A percentile compares a stretch with the other conserved stretches of the same genome.
phyloP scores from a whole-genome alignment of 1,140 invertebrate genomes.

The Lordiphosa clarofinis region DNA sequence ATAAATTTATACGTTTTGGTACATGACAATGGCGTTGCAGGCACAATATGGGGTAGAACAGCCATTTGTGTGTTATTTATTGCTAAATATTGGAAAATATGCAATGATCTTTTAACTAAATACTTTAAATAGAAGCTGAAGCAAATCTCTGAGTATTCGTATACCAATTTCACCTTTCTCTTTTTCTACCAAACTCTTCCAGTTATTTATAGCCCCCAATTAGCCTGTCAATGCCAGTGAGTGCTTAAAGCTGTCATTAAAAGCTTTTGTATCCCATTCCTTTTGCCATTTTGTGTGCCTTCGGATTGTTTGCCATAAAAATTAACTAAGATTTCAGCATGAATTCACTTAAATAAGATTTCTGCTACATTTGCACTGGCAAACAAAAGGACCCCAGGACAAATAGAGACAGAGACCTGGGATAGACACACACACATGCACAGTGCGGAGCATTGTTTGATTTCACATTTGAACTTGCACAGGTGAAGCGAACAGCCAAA shows the following conservation, averaged over 20 bases:
- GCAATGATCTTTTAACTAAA: too few species aligned
- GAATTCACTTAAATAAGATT: constrained; percentile 52
- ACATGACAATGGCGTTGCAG: constrained; percentile 19
- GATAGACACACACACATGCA: constrained; percentile 3
- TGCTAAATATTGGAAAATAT: too few species aligned
- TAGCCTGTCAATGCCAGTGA: constrained; percentile 23
- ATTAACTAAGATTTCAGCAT: constrained; percentile 55
- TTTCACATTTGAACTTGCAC: constrained; percentile 39
- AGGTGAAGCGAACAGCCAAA: constrained; percentile 20
- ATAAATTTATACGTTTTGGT: constrained; percentile 42
- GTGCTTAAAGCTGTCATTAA: constrained; percentile 29
- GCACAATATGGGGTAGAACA: constrained; percentile 29
- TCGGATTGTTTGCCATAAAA: constrained; percentile 44
- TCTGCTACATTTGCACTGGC: constrained; percentile 48
- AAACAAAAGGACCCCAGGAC: constrained; percentile 33
- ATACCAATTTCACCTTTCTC: too few species aligned
- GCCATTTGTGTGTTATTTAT: too few species aligned
- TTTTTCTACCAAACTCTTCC: neutral
- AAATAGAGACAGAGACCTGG: constrained; percentile 12
- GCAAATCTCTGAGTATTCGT: too few species aligned
- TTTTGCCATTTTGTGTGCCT: constrained; percentile 23
- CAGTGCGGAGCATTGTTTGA: constrained; percentile 31
- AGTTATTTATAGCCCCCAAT: constrained; percentile 41
- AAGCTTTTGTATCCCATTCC: constrained; percentile 18
- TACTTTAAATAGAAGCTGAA: too few species aligned